Base-by-base conservation (phyloP, 2,888 invertebrate genomes). In the Aquatica leii region DNA sequence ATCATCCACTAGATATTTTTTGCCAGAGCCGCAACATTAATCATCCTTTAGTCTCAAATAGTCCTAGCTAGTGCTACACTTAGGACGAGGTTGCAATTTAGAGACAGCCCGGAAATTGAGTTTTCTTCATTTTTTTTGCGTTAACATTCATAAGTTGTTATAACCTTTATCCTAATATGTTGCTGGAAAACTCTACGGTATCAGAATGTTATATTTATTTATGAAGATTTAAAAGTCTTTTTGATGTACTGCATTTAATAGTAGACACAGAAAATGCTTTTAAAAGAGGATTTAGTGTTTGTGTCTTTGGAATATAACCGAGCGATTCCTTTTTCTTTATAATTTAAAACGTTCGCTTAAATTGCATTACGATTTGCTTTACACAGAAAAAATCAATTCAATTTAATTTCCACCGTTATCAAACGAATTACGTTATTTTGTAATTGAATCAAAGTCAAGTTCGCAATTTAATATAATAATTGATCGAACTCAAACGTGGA, bases 1-100 rank as follows among this genome's bases (percentile, higher is more conserved):
- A 62, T 62, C 63, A 64, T 69, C 59, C 66, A 61, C 35, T 59
- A 57, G 51, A 62, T 57, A 62, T 63, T 67, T 67, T 69, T 67
- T 69, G 65, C 60, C 56, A 40, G 61, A 53, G 65, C 59, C 67
- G 59, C 67, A 59, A 62, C 69, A 69, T 69, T 68, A 69, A 69
- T 69, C 69, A 69, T 68, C 65, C 66, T 68, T 69, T 63, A 60
- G 56, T 41, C 54, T 41, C 59, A 56, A 46, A 60, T 64, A 60
- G 52, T 59, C 56, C 64, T 51, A 59, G 59, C 21, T 52, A 64
- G 64, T 53, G 49, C 46, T 60, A 46, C 8, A 35, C 55, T 31
- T 52, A 64, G 60, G 64, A 64, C 64, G 64, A 64, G 64, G 35
- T 54, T 51, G 64, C 60, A 60, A 64, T 64, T 64, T 64, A 59